Evolutionary conservation across 1,140 invertebrate species (phyloP).

Genomic region (Ericerus pela): DNA sequence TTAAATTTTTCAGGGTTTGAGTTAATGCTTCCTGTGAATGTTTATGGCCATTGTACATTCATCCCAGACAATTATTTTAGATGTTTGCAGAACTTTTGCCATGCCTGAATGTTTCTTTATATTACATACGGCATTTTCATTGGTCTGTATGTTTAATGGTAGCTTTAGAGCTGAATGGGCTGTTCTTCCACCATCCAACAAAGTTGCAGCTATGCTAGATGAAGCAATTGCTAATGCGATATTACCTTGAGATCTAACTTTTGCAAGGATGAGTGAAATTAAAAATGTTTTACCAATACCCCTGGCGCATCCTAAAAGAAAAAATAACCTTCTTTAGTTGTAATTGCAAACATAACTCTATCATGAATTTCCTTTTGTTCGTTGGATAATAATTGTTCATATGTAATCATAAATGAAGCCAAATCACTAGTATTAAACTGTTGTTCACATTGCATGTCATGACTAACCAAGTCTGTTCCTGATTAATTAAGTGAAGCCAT

Average conservation of each 20-base stretch:
- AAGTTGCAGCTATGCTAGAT: conserved; percentile 32
- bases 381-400: too few species aligned
- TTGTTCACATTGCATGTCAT: too few species aligned
- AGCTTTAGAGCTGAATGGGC: conserved; percentile 31
- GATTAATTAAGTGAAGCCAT: too few species aligned
- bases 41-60: conserved; percentile 31
- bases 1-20: conserved; percentile 15
- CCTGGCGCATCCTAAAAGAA: too few species aligned
- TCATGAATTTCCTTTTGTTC: too few species aligned
- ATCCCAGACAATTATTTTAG: conserved; percentile 31
- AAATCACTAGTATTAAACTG: too few species aligned
- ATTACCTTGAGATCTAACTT: background rate
- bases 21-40: conserved; percentile 26
- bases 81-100: conserved; percentile 7
- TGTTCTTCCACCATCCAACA: conserved; percentile 30
- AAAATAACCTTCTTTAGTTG: too few species aligned
- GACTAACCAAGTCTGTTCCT: too few species aligned
- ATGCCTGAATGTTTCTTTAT: conserved; percentile 19
- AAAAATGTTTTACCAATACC: conserved; percentile 20
- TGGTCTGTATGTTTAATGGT: conserved; percentile 23
- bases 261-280: background rate
- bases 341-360: too few species aligned
- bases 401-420: too few species aligned
- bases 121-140: conserved; percentile 24
- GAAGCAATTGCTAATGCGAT: conserved; percentile 19